phyloP scores from a whole-genome alignment of 2,113 vertebrate species.

The Poecile atricapillus region DNA sequence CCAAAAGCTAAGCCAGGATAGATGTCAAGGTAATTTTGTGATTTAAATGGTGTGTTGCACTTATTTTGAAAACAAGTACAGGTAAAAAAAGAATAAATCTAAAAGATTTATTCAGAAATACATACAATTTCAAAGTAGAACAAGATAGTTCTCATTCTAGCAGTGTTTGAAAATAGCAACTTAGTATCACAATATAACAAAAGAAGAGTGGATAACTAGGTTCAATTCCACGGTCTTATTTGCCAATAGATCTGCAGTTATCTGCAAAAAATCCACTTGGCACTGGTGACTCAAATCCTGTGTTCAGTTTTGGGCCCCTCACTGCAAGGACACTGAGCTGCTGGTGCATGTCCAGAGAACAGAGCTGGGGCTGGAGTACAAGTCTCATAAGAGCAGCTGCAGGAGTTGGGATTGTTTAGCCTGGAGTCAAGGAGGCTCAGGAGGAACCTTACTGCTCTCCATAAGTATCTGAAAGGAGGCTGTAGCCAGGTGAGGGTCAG shows the following conservation, averaged over 20 bases:
- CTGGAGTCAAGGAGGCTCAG: background rate
- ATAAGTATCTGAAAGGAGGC: background rate
- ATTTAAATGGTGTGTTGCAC: background rate
- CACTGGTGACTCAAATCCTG: accelerated
- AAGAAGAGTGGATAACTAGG: background rate
- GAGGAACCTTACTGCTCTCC: background rate
- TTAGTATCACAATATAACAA: background rate
- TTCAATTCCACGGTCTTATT: background rate
- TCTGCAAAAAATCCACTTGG: accelerated
- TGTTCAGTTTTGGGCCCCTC: background rate
- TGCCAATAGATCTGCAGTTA: background rate
- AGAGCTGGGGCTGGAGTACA: background rate
- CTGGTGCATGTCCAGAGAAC: accelerated
- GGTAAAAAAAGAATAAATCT: background rate
- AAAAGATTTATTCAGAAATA: background rate
- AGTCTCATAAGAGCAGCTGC: background rate
- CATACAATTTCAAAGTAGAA: background rate
- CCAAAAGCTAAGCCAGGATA: background rate
- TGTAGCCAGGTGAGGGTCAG: background rate
- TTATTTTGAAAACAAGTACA: background rate
- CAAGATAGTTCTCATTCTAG: background rate
- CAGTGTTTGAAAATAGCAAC: background rate
- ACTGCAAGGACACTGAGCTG: background rate
- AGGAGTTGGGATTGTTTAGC: background rate
- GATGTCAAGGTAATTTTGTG: background rate